These are phyloP conservation scores for Hippotragus niger DNA, from an alignment of 2,113 vertebrate genomes.

Conservation along the genomic window DNA sequence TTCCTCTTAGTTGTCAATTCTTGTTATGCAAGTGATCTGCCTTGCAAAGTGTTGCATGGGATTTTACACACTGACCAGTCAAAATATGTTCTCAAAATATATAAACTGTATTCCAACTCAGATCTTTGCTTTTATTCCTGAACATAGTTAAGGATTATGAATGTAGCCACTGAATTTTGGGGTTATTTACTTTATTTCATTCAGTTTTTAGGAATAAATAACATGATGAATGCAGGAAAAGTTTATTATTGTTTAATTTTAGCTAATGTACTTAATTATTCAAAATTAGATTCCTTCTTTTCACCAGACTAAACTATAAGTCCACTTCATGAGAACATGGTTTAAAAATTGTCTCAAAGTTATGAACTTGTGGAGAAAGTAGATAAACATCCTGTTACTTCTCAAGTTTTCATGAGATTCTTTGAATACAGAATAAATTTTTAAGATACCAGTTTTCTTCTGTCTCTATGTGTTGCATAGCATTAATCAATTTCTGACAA, in stretches of 20 bases:
- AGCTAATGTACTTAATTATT: neutral
- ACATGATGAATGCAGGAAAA: neutral
- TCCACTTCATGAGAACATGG: neutral
- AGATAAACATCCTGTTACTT: neutral
- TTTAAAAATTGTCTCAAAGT: neutral
- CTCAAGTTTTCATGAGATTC: neutral
- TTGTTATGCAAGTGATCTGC: neutral
- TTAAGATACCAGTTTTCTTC: neutral
- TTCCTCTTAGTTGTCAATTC: neutral
- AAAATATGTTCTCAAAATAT: neutral
- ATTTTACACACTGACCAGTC: neutral
- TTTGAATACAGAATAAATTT: neutral
- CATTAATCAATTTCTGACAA: neutral
- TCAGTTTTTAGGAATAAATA: neutral
- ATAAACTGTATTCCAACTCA: neutral
- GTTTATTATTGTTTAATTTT: neutral
- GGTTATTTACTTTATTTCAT: neutral
- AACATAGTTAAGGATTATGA: neutral
- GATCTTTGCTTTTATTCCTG: neutral
- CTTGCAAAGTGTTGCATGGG: neutral
- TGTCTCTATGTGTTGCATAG: neutral
- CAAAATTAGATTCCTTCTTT: neutral
- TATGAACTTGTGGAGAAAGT: neutral
- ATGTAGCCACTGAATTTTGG: neutral
- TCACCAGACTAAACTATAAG: neutral